phyloP scores from a whole-genome alignment of 2,797 vertebrate species.

The Valencia hispanica region DNA sequence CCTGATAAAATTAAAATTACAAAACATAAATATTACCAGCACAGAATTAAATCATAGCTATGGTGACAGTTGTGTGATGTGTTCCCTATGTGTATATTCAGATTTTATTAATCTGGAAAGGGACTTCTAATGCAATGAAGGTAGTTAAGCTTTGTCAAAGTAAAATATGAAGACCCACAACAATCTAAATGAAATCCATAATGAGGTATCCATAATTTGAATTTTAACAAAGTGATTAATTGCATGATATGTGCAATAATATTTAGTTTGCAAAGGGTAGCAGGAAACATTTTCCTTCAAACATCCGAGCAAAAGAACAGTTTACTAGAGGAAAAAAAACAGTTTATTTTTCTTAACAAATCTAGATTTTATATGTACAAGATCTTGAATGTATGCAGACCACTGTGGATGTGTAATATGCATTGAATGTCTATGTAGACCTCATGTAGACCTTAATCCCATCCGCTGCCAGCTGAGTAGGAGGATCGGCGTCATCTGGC shows the following conservation, averaged over 20 bases:
- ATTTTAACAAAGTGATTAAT: conserved; percentile 44
- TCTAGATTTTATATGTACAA: background rate
- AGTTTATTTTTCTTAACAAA: background rate
- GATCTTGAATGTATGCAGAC: conserved; percentile 20
- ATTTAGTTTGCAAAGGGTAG: no score
- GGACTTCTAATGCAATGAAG: conserved; percentile 8
- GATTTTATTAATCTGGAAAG: background rate
- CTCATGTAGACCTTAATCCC: conserved; percentile 30
- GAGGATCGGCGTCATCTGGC: conserved; percentile 45
- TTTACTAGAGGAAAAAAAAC: background rate
- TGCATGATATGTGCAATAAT: conserved; percentile 22
- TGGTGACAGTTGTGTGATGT: background rate
- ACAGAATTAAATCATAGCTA: background rate
- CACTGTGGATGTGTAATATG: conserved; percentile 17
- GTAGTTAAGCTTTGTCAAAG: conserved; percentile 20
- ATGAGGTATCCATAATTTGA: conserved; percentile 25
- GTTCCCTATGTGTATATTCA: background rate
- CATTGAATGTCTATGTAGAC: conserved; percentile 14
- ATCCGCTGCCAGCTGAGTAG: conserved; percentile 44
- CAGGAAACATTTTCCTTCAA: background rate
- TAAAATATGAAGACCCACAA: conserved; percentile 35
- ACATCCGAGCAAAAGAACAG: background rate
- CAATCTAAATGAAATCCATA: conserved; percentile 35
- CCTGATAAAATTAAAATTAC: background rate
- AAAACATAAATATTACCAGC: background rate